Evolutionary conservation across 2,113 vertebrate species (phyloP).

Genomic region (Setophaga kirtlandii): DNA sequence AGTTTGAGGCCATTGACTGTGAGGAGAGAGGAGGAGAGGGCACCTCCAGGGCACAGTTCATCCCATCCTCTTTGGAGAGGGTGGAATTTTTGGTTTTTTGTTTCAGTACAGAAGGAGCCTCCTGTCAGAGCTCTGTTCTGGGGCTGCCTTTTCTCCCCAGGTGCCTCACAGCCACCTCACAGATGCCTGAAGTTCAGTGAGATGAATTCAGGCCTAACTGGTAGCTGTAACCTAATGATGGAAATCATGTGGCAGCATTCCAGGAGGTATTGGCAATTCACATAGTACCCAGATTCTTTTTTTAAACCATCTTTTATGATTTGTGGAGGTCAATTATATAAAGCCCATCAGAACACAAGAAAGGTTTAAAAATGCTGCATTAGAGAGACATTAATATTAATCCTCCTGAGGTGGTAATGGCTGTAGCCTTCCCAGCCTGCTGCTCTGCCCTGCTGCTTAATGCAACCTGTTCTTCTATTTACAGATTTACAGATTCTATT

Average conservation of each 20-base stretch:
- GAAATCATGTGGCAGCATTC: conserved; percentile 41
- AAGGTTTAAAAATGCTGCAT: conserved; percentile 50
- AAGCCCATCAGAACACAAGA: conserved; percentile 50
- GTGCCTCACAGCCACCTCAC: background rate
- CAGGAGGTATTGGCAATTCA: conserved; percentile 50
- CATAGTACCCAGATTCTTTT: conserved; percentile 46
- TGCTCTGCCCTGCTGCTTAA: conserved; percentile 30
- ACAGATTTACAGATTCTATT: conserved; percentile 42
- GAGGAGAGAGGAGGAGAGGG: background rate
- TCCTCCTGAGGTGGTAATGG: conserved; percentile 22
- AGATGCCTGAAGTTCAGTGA: background rate
- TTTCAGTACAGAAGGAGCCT: background rate
- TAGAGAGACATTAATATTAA: conserved; percentile 51
- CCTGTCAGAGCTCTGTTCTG: background rate
- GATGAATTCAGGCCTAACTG: conserved; percentile 33
- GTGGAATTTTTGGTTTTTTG: background rate
- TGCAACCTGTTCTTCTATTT: conserved; percentile 27
- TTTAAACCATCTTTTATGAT: conserved; percentile 25
- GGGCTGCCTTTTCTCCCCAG: background rate
- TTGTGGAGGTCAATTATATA: conserved; percentile 46
- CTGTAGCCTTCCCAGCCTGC: background rate
- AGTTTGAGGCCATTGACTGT: background rate
- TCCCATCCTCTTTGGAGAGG: background rate
- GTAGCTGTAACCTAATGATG: conserved; percentile 19
- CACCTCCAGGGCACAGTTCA: background rate